These are phyloP conservation scores for Chaetophractus vellerosus DNA, from an alignment of 2,797 vertebrate genomes.

Conservation along the genomic window DNA sequence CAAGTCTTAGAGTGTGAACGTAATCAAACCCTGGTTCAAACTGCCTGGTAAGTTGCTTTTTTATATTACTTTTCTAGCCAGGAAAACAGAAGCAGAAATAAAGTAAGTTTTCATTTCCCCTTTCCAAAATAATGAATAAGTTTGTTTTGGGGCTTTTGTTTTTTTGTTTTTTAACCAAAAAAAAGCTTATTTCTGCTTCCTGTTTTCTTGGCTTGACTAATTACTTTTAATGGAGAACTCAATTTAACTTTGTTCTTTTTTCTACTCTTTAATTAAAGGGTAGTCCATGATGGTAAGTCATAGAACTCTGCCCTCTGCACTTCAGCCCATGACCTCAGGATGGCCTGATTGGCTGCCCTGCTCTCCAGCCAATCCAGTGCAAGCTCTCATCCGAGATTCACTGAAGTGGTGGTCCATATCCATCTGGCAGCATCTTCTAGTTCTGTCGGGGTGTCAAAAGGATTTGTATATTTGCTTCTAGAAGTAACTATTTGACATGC, in stretches of 20 bases:
- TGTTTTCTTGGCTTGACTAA: slow-evolving; percentile 93
- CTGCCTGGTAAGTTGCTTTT: slow-evolving; percentile 97
- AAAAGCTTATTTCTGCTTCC: slow-evolving; percentile 93
- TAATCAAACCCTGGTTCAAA: slow-evolving; percentile 99
- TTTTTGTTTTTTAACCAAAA: slow-evolving; percentile 78
- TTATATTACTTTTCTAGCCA: slow-evolving; percentile 89
- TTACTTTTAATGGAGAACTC: slow-evolving; percentile 93
- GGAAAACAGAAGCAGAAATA: slow-evolving; percentile 94
- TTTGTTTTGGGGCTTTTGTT: slow-evolving; percentile 85
- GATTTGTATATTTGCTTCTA: slow-evolving; percentile 99
- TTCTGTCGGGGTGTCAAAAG: slow-evolving; percentile 98
- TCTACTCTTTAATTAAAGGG: slow-evolving; percentile 99
- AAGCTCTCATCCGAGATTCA: slow-evolving; percentile 98
- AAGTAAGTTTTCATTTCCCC: slow-evolving; percentile 89
- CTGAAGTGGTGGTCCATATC: slow-evolving; percentile 99
- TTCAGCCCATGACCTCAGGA: slow-evolving; percentile 99
- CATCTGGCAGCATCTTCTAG: slow-evolving; percentile 98
- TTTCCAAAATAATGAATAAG: slow-evolving; percentile 89
- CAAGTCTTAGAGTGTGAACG: slow-evolving; percentile 99
- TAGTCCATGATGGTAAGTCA: slow-evolving; percentile 99
- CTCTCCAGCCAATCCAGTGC: slow-evolving; percentile 99
- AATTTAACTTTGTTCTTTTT: slow-evolving; percentile 99
- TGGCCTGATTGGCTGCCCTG: slow-evolving; percentile 99
- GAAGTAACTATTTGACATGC: slow-evolving; percentile 92
- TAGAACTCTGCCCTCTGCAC: slow-evolving; percentile 99